phyloP scores from a whole-genome alignment of 2,113 vertebrate species.

The Poeciliopsis occidentalis region DNA sequence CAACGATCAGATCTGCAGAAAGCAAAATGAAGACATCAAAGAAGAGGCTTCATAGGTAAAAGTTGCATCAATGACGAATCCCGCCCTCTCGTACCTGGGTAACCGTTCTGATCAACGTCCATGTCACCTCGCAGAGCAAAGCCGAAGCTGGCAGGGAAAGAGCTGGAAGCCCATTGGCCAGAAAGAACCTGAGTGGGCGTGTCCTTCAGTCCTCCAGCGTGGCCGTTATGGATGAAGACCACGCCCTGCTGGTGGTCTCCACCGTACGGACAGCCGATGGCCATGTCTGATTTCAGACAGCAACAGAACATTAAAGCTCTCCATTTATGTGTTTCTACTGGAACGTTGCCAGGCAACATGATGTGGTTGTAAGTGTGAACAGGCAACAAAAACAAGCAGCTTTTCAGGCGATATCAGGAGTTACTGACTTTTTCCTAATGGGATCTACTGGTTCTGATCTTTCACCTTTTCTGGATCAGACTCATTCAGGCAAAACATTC shows the following conservation, averaged over 20 bases:
- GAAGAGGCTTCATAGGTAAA: background rate
- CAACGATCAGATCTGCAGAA: conserved; percentile 87
- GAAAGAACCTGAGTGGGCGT: conserved; percentile 85
- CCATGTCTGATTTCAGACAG: conserved; percentile 79
- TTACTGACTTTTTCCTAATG: too few species aligned
- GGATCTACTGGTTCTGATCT: too few species aligned
- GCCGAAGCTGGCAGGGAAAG: conserved; percentile 86
- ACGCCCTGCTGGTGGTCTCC: conserved; percentile 84
- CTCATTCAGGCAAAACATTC: too few species aligned
- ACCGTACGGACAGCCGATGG: conserved; percentile 87
- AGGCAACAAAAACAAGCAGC: too few species aligned
- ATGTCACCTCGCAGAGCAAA: conserved; percentile 85
- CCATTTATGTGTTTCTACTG: background rate
- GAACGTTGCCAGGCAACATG: too few species aligned
- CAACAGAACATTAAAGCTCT: background rate
- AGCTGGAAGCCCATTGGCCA: conserved; percentile 82
- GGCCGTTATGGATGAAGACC: conserved; percentile 86
- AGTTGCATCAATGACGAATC: too few species aligned
- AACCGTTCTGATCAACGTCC: conserved; percentile 90
- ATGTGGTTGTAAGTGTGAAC: too few species aligned
- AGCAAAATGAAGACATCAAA: conserved; percentile 1
- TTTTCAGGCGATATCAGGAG: too few species aligned
- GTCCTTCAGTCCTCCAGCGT: conserved; percentile 72
- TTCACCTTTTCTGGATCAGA: too few species aligned
- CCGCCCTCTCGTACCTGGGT: conserved; percentile 81